Evolutionary conservation across 2,888 invertebrate genomes (phyloP).

Genomic region (Rhopalosiphum nymphaeae): DNA sequence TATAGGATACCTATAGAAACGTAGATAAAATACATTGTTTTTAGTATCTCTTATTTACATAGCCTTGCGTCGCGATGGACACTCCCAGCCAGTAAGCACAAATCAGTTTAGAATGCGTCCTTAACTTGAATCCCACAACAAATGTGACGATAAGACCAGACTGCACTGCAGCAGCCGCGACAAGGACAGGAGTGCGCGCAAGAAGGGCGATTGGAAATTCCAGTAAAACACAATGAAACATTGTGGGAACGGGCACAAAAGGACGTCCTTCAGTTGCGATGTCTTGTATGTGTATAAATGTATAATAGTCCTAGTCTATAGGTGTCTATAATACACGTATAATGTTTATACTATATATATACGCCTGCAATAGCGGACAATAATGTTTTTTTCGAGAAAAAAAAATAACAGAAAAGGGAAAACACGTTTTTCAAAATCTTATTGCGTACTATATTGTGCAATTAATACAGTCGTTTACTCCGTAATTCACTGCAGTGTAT

Average conservation of each 20-base stretch:
- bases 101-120: slow-evolving; percentile 9
- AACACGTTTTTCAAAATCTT: slow-evolving; percentile 33
- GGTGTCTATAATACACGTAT: background rate
- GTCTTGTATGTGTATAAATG: background rate
- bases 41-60: background rate
- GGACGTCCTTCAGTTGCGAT: slow-evolving; percentile 43
- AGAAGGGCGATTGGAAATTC: slow-evolving; percentile 48
- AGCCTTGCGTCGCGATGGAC: background rate
- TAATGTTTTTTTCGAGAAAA: slow-evolving; percentile 31
- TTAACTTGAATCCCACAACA: background rate
- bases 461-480: slow-evolving; percentile 35
- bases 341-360: background rate
- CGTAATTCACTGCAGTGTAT: background rate
- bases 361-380: background rate
- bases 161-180: background rate
- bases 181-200: slow-evolving; percentile 11
- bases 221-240: slow-evolving; percentile 49
- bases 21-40: background rate
- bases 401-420: slow-evolving; percentile 30
- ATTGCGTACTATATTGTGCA: slow-evolving; percentile 20
- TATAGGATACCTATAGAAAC: too few species aligned
- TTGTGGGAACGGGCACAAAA: slow-evolving; percentile 58
- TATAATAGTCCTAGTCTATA: background rate
- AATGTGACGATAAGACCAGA: background rate
- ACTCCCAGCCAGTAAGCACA: background rate